phyloP scores from a whole-genome alignment of 1,140 invertebrate genomes.

The Triops cancriformis region DNA sequence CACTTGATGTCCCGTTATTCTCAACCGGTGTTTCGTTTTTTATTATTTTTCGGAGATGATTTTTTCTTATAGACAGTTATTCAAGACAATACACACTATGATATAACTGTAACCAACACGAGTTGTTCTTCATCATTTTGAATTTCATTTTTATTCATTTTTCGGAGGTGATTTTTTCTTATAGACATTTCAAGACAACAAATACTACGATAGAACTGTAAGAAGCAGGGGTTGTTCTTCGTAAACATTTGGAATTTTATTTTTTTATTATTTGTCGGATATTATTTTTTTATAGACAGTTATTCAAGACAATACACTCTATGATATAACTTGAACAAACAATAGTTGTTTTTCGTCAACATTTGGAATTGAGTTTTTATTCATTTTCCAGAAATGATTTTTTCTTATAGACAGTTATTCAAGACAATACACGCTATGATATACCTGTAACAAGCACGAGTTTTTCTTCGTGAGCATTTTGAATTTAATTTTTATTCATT shows the following conservation, averaged over 20 bases:
- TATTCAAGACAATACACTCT: slow-evolving; percentile 3
- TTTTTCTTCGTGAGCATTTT: background rate
- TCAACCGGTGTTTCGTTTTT: slow-evolving; percentile 1
- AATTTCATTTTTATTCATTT: background rate
- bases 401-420: slow-evolving; percentile 7
- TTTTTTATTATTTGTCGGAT: background rate
- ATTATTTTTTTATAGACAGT: background rate
- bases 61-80: slow-evolving; percentile 7
- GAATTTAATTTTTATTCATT: background rate
- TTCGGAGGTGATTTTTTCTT: no score
- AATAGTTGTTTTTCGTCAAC: background rate
- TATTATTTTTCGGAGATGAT: background rate
- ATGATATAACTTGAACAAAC: background rate
- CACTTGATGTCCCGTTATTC: slow-evolving; percentile 4
- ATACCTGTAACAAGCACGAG: background rate
- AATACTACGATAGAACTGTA: background rate
- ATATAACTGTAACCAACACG: background rate
- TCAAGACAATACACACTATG: slow-evolving; percentile 1
- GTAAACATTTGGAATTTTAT: no score
- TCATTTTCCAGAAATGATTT: no score
- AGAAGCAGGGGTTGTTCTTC: background rate
- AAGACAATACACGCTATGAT: slow-evolving; percentile 2
- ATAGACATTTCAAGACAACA: background rate
- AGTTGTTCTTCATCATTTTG: background rate
- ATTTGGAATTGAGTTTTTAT: no score